Conservation (phyloP, 2,797 vertebrate genomes). For the Enteromius paludinosus region DNA sequence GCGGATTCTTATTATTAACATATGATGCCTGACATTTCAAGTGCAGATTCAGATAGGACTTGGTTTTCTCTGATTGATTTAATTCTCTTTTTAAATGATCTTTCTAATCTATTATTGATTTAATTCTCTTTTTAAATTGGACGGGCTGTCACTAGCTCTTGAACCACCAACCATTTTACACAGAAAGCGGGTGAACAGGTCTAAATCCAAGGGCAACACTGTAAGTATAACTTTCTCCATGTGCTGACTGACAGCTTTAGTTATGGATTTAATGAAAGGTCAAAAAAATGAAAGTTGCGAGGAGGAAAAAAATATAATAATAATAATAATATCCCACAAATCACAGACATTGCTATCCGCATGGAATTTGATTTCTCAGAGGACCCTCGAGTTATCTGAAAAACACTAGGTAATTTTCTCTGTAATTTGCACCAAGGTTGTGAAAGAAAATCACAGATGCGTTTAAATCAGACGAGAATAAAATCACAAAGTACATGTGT, state of each 20-base stretch:
- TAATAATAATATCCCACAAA: slow-evolving; percentile 6
- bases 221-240: neutral
- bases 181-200: neutral
- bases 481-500: slow-evolving; percentile 7
- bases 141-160: neutral
- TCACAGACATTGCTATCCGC: neutral
- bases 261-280: slow-evolving; percentile 25
- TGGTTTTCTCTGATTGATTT: neutral
- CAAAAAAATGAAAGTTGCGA: neutral
- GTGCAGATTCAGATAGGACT: neutral
- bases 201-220: neutral
- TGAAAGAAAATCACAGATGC: slow-evolving; percentile 21
- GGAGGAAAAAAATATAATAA: neutral
- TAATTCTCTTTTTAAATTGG: neutral
- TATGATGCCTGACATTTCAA: neutral
- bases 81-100: neutral
- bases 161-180: neutral
- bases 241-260: slow-evolving; percentile 17
- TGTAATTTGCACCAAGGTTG: neutral
- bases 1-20: neutral
- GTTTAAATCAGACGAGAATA: slow-evolving; percentile 19
- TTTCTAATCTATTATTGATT: neutral
- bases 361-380: slow-evolving; percentile 16
- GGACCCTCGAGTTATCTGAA: slow-evolving; percentile 20
- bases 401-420: slow-evolving; percentile 18